These are phyloP conservation scores for Pituophis catenifer DNA, from an alignment of 2,113 vertebrate genomes.

Conservation along the genomic window DNA sequence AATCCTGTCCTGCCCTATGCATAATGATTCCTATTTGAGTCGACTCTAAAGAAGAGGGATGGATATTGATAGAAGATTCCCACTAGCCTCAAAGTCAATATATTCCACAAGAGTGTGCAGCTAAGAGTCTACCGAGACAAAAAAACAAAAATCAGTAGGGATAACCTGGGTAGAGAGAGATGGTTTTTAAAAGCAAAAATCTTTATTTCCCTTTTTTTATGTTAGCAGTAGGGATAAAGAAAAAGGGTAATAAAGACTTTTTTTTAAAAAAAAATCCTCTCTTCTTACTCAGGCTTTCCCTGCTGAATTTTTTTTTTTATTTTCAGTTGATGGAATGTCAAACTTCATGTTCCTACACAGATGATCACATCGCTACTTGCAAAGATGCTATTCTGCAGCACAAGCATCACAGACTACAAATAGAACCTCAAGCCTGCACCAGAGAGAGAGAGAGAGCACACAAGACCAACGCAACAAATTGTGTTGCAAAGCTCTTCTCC, in stretches of 20 bases:
- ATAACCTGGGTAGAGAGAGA: background rate
- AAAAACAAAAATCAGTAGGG: background rate
- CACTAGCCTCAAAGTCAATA: background rate
- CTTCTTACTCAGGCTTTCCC: background rate
- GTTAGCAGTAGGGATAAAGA: background rate
- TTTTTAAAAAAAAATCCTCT: background rate
- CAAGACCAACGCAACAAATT: background rate
- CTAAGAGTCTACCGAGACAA: background rate
- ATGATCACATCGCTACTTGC: constrained; percentile 6
- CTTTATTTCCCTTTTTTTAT: background rate
- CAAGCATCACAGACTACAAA: background rate
- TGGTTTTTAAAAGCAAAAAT: background rate
- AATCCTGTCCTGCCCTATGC: background rate
- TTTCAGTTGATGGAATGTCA: constrained; percentile 8
- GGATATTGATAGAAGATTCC: background rate
- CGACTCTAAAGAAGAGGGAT: background rate
- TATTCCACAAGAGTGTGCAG: background rate
- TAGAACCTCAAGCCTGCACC: background rate
- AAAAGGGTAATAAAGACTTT: background rate
- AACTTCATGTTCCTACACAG: background rate
- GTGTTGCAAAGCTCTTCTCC: background rate
- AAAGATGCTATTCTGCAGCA: background rate
- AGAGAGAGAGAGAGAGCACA: background rate
- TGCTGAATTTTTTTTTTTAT: background rate
- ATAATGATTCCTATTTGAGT: background rate